These are phyloP conservation scores for Rhynchomys soricoides DNA, from an alignment of 2,113 vertebrate species.

Conservation along the genomic window DNA sequence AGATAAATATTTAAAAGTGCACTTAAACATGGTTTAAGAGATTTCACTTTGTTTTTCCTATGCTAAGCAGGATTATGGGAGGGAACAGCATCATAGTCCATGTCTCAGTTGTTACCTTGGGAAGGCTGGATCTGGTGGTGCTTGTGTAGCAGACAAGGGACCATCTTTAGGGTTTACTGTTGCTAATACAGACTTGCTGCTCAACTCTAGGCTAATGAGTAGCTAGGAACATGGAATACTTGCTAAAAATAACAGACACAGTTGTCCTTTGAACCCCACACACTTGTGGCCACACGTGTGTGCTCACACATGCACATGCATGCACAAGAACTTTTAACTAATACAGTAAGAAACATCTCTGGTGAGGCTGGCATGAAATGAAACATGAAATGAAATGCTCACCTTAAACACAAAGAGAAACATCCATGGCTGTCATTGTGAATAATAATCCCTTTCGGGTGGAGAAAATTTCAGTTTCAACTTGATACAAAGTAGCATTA, in stretches of 20 bases:
- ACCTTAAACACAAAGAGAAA: neutral
- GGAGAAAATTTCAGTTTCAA: neutral
- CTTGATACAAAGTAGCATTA: neutral
- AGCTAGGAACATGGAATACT: too few relatives aligned
- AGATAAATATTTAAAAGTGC: constrained; percentile 5
- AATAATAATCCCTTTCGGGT: neutral
- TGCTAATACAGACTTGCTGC: neutral
- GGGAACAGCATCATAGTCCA: neutral
- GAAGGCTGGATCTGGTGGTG: neutral
- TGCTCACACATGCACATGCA: neutral
- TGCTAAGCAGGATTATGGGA: neutral
- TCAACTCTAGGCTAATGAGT: neutral
- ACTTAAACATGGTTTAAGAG: neutral
- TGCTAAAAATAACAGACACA: neutral
- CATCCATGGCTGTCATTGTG: neutral
- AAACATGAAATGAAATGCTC: constrained; percentile 14
- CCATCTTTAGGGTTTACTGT: neutral
- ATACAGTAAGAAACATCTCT: neutral
- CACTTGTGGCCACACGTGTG: too few relatives aligned
- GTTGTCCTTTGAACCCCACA: neutral
- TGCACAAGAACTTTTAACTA: neutral
- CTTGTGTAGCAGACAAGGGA: neutral
- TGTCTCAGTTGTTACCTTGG: neutral
- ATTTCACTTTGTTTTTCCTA: constrained; percentile 44
- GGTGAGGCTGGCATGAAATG: neutral